Base-by-base conservation (phyloP, 2,797 vertebrate species). In the Thamnophis elegans region DNA sequence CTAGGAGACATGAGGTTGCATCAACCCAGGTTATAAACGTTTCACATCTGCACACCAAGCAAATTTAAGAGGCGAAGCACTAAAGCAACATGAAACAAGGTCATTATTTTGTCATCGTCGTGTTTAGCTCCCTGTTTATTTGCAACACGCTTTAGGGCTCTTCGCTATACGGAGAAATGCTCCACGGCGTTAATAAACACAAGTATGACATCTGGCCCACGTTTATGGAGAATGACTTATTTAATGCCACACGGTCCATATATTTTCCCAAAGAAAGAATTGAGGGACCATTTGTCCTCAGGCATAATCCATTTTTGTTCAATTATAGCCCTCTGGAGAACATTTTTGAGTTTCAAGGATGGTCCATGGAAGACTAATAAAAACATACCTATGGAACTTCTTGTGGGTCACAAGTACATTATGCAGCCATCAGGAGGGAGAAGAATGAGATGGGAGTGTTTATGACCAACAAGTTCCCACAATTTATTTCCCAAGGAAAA, bases 341-440 rank as follows among this genome's bases (percentile, higher is more conserved):
- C 91, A 93, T 92, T 92, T 95, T 91, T 92, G 91, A 86, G 92
- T 91, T 91, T n/a, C 36, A 89, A 94, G 94, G 94, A 97, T 95
- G 94, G 89, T 94, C 93, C 94, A 92, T 95, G 96, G 94, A 94
- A 95, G 90, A 92, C 94, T 93, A 94, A 95, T 96, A 96, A 96
- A 96, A 96, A 94, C 95, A 96, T 96, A 95, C 36, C 94, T 90
- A 54, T 95, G 95, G 96, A 94, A 94, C 93, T 93, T 93, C 94
- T 96, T 95, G 92, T 90, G 91, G 0, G 28, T 60, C 94, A 92
- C 95, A 94, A 96, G 96, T 96, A 92, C 92, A 95, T 97, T 95
- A 94, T 94, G 95, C 87, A 65, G 55, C 32, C 86, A 87, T 25
- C 59, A 54, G 1, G 3, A 8, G 22, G 13, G 8, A 26, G 47